Evolutionary conservation across 2,113 vertebrate species (phyloP), one percentile per base, ranked within the genome.

Genomic region (Cynoglossus semilaevis): DNA sequence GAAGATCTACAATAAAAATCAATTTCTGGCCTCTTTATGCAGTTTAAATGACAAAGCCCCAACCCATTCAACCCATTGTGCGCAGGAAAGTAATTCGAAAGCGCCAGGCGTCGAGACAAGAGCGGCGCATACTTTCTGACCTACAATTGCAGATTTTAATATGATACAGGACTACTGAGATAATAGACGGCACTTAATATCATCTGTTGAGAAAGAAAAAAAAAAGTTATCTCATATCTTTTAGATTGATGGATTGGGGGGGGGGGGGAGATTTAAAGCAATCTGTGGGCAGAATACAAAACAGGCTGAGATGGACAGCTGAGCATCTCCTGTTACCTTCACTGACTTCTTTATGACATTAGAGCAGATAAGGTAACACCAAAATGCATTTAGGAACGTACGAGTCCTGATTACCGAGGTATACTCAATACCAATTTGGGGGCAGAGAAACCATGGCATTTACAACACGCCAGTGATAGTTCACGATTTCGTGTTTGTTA

Each of bases 1-100:
- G 96, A 99, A 99, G 97, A 99, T 98, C 94, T 94, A 97, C 97
- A 98, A 98, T 99, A 96, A 98, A 99, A 99, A 99, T 99, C 97
- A 96, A 99, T 99, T 99, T 99, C 95, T 97, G 94, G 92, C 92
- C 95, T 98, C 96, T 99, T 98, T 98, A 99, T 98, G 96, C 95
- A 95, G 95, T 99, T 99, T 98, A 98, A 99, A 99, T 98, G 96
- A 99, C 97, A 99, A 99, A 97, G 94, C 93, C 92, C 92, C 91
- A 89, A 90, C 92, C 95, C 94, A 96, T 97, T 97, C 95, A 95
- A 91, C 89, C n/a, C 93, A 94, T 98, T 99, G 97, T 98, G 94
- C 91, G 85, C 78, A 77, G 91, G 93, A 97, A 98, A 97, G 97
- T 98, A 97, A 98, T 98, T 98, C 95, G 93, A 94, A 76, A 81